Base-by-base conservation (phyloP, 1,140 invertebrate genomes). In the Drosophila punjabiensis region DNA sequence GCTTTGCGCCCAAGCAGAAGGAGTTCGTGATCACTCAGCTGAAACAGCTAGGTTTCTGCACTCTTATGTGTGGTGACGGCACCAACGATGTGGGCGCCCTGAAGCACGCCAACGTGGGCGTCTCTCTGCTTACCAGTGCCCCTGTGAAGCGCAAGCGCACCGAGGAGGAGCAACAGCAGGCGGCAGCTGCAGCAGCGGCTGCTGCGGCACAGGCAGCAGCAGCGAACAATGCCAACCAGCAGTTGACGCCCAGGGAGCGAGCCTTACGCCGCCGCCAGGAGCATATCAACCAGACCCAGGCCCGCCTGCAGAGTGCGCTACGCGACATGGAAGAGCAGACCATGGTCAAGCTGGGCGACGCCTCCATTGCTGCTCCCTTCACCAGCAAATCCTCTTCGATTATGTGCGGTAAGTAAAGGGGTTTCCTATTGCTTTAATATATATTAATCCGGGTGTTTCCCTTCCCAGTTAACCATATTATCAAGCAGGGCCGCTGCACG, bases 41-140 rank as follows among this genome's bases (percentile, higher is more conserved):
- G 33, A 99, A 99, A 93, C 94, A 95, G 33, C 92, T 98, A 3
- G 99, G 99, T 24, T 99, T 96, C 91, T 95, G 95, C 5, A 99
- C 98, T 1, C 93, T 99, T 0, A 99, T 99, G 99, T 99, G 99
- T 93, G 99, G 99, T n/a, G 99, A 99, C 95, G 99, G 99, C 71
- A 99, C 99, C 3, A 99, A 99, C 94, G 99, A 99, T 95, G 99
- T 99, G 30, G 99, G 99, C n/a, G 99, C 99, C 28, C 94, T 99
- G 11, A 99, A 99, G 95, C 99, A 99, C 94, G 98, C 99, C 41
- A 83, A 95, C 94, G 93, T 94, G 94, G 97, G 97, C 59, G 98
- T 98, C 37, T 98, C 98, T 0, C 96, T 99, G 73, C 94, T 99
- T 18, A 96, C 98, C 1, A 98, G 98, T 94, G 96, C 96, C 5